Percentiles rank a stretch among this genome's conserved stretches.
Evolutionary conservation across 2,113 vertebrate species (phyloP).

Genomic region (Misgurnus mizolepis): DNA sequence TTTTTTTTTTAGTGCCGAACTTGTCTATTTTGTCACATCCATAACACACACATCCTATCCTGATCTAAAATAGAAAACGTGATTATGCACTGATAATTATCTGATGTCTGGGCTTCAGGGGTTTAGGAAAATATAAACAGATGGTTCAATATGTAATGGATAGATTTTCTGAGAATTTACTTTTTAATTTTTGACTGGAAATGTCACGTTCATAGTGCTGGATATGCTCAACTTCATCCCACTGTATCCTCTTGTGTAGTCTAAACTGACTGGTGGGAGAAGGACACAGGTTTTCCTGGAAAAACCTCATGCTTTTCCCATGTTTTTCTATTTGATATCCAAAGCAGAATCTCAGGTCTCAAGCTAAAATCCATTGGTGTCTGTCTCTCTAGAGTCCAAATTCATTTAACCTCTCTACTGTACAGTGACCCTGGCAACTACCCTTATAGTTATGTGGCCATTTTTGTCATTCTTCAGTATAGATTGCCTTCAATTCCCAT

Average conservation of each 20-base stretch:
- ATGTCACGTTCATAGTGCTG: no score
- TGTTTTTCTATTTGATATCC: constrained; percentile 36
- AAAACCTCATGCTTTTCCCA: constrained; percentile 25
- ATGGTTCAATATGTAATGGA: no score
- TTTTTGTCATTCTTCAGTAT: constrained; percentile 19
- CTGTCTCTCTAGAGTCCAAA: constrained; percentile 6
- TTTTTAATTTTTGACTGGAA: no score
- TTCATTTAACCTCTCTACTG: constrained; percentile 2
- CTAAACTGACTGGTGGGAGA: constrained; percentile 20
- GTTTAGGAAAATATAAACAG: no score
- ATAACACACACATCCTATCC: no score
- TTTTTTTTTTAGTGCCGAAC: no score
- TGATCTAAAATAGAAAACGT: no score
- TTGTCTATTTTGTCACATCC: no score
- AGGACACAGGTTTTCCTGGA: not conserved
- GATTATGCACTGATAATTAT: no score
- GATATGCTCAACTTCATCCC: no score
- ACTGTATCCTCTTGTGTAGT: constrained; percentile 5
- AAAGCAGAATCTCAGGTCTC: constrained; percentile 25
- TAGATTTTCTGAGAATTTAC: no score
- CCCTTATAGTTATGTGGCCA: not conserved
- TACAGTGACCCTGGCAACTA: constrained; percentile 10
- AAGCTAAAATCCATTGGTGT: constrained; percentile 25
- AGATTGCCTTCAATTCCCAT: not conserved
- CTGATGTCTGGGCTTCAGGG: no score